These are phyloP conservation scores for Fissipunctia ypsillon DNA, from an alignment of 2,888 invertebrate genomes.

Conservation along the genomic window DNA sequence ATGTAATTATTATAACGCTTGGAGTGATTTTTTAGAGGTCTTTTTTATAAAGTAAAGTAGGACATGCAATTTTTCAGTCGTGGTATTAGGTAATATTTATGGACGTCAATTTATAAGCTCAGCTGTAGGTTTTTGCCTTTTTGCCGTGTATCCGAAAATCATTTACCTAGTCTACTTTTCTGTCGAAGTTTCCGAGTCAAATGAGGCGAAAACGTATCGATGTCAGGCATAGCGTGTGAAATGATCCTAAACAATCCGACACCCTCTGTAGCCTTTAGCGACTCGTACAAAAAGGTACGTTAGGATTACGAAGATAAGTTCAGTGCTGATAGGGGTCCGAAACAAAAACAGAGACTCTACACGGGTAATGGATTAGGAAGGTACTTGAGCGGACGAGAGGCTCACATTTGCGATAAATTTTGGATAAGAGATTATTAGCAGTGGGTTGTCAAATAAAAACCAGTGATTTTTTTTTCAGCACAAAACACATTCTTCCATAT, in stretches of 20 bases:
- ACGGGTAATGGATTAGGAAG: constrained; percentile 39
- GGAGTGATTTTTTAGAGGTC: constrained; percentile 6
- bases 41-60: neutral
- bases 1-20: constrained; percentile 37
- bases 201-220: constrained; percentile 27
- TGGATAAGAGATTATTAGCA: neutral
- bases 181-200: neutral
- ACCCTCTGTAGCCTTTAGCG: constrained; percentile 5
- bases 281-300: constrained; percentile 38
- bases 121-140: neutral
- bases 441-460: neutral
- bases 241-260: constrained; percentile 21
- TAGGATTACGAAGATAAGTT: constrained; percentile 48
- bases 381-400: constrained; percentile 8
- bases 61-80: neutral
- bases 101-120: neutral
- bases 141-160: neutral
- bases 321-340: constrained; percentile 35
- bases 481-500: neutral
- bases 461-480: neutral
- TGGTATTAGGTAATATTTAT: neutral
- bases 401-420: constrained; percentile 16
- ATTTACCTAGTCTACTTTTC: too few relatives aligned
- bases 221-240: constrained; percentile 8
- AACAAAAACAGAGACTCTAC: constrained; percentile 47